A percentile compares a stretch with the other conserved stretches of the same genome.
These are phyloP conservation scores for Drosophila maculinotata DNA, from an alignment of 2,888 invertebrate genomes.

Conservation along the genomic window DNA sequence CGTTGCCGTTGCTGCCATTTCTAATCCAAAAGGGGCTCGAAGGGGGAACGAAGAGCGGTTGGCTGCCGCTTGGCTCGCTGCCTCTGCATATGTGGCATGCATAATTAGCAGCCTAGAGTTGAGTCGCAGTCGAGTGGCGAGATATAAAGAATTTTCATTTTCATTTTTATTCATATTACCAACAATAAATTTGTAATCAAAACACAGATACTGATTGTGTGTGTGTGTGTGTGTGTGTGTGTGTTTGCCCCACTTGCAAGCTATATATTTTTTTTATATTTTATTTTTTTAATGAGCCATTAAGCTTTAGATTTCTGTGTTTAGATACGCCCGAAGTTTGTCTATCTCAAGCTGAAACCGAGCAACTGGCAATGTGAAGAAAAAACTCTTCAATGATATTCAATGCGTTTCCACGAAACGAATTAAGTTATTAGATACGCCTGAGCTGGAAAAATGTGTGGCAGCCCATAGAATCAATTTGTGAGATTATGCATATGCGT, in stretches of 20 bases:
- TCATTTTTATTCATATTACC: conserved; percentile 73
- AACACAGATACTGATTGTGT: conserved; percentile 31
- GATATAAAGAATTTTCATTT: conserved; percentile 64
- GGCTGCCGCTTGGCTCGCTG: conserved; percentile 24
- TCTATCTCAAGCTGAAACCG: conserved; percentile 24
- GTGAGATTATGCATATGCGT: conserved; percentile 40
- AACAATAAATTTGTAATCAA: conserved; percentile 78
- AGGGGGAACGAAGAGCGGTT: background rate
- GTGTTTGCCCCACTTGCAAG: conserved; percentile 49
- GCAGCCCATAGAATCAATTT: conserved; percentile 58
- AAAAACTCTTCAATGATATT: conserved; percentile 44
- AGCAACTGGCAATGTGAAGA: conserved; percentile 19
- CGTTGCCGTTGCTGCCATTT: conserved; percentile 25
- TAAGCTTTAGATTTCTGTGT: conserved; percentile 76
- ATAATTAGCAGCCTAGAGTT: conserved; percentile 71
- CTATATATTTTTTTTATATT: conserved; percentile 13
- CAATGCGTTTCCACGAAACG: conserved; percentile 69
- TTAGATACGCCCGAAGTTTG: conserved; percentile 71
- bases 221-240: conserved; percentile 9
- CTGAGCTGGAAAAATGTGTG: conserved; percentile 54
- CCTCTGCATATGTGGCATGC: conserved; percentile 74
- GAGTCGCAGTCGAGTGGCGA: conserved; percentile 39
- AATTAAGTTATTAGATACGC: conserved; percentile 79
- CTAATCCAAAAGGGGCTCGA: conserved; percentile 38
- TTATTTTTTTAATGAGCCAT: conserved; percentile 72